A percentile compares a stretch with the other conserved stretches of the same genome.
Conservation (phyloP, 2,888 invertebrate species). For the Polydrusus cervinus region DNA sequence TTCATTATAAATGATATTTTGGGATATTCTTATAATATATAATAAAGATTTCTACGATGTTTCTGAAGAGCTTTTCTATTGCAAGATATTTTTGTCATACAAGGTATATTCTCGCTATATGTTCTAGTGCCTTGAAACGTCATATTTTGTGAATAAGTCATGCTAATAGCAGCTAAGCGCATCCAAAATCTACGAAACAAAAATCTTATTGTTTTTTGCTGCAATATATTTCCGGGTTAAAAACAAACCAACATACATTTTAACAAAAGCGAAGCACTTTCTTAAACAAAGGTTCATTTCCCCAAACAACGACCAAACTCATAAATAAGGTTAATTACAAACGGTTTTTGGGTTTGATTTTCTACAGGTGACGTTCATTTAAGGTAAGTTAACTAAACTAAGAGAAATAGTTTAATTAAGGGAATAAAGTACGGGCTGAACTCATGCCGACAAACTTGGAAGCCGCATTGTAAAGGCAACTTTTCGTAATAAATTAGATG, state of each 20-base stretch:
- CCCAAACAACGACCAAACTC: slow-evolving; percentile 33
- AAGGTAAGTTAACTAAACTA: slow-evolving; percentile 52
- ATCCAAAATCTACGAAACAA: too few species aligned
- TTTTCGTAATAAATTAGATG: slow-evolving; percentile 42
- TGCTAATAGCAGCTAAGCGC: too few species aligned
- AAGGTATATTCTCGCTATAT: too few species aligned
- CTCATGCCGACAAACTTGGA: slow-evolving; percentile 31
- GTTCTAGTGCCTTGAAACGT: too few species aligned
- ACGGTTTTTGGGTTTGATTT: slow-evolving; percentile 48
- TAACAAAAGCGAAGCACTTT: background rate
- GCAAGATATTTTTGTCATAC: too few species aligned
- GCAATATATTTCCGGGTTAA: background rate
- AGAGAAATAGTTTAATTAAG: slow-evolving; percentile 56
- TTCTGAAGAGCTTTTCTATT: too few species aligned
- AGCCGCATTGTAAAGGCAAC: slow-evolving; percentile 48
- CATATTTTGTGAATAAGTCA: too few species aligned
- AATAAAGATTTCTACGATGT: too few species aligned
- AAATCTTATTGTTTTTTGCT: too few species aligned
- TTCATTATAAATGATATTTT: too few species aligned
- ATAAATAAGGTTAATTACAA: slow-evolving; percentile 49
- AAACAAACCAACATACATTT: background rate
- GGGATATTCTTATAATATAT: too few species aligned
- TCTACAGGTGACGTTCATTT: slow-evolving; percentile 47
- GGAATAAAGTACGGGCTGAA: slow-evolving; percentile 46
- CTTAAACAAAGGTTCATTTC: slow-evolving; percentile 20